Evolutionary conservation across 1,140 invertebrate genomes (phyloP).

Genomic region (Drosophila melanica): DNA sequence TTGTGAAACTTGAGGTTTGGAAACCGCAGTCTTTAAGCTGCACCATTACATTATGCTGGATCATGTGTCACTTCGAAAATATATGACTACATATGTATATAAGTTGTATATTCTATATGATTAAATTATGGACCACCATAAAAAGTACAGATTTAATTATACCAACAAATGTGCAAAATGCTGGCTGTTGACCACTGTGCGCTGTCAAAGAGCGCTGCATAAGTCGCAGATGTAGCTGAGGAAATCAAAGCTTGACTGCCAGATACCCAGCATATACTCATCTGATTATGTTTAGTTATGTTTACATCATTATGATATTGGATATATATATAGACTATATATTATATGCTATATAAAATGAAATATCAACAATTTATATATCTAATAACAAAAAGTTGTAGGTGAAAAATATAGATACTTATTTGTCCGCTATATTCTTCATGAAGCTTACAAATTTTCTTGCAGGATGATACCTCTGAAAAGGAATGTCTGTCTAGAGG

Average conservation of each 20-base stretch:
- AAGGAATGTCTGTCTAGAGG: not conserved
- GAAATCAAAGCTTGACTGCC: not conserved
- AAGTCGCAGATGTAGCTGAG: not conserved
- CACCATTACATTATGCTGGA: conserved; percentile 4
- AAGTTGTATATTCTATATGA: conserved; percentile 3
- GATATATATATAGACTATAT: too few species aligned
- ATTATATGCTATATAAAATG: too few species aligned
- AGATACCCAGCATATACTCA: not conserved
- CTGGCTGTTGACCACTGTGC: conserved; percentile 38
- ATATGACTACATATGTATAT: not conserved
- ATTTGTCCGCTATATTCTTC: too few species aligned
- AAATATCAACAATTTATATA: too few species aligned
- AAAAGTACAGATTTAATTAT: conserved; percentile 4
- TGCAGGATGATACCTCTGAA: too few species aligned
- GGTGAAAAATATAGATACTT: too few species aligned
- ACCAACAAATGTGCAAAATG: not conserved
- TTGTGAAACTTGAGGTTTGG: not conserved
- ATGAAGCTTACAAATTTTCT: too few species aligned
- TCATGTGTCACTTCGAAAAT: not conserved
- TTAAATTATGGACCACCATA: not conserved
- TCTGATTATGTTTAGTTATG: too few species aligned
- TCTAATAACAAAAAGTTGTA: too few species aligned
- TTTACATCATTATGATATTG: too few species aligned
- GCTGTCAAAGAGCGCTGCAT: not conserved
- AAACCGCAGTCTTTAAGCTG: conserved; percentile 2